phyloP scores from a whole-genome alignment of 2,797 vertebrate species.

The Xyrichtys novacula region DNA sequence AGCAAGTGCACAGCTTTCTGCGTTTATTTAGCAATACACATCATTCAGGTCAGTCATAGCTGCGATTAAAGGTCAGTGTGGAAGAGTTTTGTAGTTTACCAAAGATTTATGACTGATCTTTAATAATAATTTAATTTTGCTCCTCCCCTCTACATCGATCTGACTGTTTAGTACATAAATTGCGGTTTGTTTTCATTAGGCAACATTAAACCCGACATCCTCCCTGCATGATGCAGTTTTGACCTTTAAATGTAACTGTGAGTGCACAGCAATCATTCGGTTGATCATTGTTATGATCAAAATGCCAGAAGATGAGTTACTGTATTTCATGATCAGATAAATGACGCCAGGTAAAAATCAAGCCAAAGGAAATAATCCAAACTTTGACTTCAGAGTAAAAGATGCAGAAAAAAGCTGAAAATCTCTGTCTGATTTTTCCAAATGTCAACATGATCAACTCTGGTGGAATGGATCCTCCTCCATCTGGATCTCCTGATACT shows the following conservation, averaged over 20 bases:
- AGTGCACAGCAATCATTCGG: background rate
- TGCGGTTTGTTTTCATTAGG: too few species aligned
- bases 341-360: background rate
- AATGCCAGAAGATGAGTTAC: background rate
- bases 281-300: background rate
- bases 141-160: background rate
- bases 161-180: background rate
- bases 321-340: background rate
- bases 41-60: conserved; percentile 9
- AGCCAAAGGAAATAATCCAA: background rate
- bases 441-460: too few species aligned
- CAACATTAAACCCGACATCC: background rate
- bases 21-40: conserved; percentile 35
- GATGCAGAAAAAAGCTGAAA: background rate
- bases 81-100: background rate
- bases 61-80: conserved; percentile 23
- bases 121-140: too few species aligned
- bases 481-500: conserved; percentile 1
- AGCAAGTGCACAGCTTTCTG: conserved; percentile 13
- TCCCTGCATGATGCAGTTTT: background rate
- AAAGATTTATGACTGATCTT: too few species aligned
- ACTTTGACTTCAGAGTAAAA: background rate
- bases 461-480: background rate
- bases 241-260: background rate
- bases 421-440: background rate